These are phyloP conservation scores for Archocentrus centrarchus DNA, from an alignment of 2,113 vertebrate species.

Conservation along the genomic window DNA sequence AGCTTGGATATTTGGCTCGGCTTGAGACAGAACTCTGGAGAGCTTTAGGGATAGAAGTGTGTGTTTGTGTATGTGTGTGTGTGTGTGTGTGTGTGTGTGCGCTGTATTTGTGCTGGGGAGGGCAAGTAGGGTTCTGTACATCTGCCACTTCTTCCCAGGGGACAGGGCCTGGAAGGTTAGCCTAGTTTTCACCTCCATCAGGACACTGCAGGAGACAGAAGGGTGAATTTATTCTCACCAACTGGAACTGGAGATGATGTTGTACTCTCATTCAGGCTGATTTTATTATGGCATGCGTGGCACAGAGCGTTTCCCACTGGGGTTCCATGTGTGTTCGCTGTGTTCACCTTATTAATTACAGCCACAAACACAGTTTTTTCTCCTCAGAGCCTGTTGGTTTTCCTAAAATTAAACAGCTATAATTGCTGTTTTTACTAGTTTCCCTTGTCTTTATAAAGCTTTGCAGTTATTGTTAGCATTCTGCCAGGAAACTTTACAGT, in stretches of 20 bases:
- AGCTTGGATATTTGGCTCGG: constrained; percentile 65
- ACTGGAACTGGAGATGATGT: neutral
- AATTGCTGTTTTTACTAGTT: neutral
- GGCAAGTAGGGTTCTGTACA: constrained; percentile 43
- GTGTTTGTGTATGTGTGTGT: neutral
- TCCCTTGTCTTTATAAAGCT: neutral
- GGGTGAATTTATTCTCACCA: constrained; percentile 4
- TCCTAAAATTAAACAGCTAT: neutral
- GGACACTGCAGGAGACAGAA: constrained; percentile 27
- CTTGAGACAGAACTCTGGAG: constrained; percentile 66
- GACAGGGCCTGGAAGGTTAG: constrained; percentile 48
- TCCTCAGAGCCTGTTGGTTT: neutral
- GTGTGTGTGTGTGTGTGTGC: neutral
- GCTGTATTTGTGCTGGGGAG: constrained; percentile 16
- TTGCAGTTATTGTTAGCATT: fast-evolving
- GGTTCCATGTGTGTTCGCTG: neutral
- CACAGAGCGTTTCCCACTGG: neutral
- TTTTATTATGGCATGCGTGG: neutral
- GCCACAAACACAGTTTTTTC: neutral
- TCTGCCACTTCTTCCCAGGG: constrained; percentile 58
- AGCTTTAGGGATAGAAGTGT: constrained; percentile 42
- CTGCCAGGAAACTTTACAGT: neutral
- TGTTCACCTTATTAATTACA: neutral
- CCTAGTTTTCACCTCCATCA: constrained; percentile 59
- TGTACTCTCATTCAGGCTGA: neutral